Evolutionary conservation across 2,113 vertebrate genomes (phyloP), one percentile per base, ranked within the genome.

Genomic region (Vireo altiloquus): DNA sequence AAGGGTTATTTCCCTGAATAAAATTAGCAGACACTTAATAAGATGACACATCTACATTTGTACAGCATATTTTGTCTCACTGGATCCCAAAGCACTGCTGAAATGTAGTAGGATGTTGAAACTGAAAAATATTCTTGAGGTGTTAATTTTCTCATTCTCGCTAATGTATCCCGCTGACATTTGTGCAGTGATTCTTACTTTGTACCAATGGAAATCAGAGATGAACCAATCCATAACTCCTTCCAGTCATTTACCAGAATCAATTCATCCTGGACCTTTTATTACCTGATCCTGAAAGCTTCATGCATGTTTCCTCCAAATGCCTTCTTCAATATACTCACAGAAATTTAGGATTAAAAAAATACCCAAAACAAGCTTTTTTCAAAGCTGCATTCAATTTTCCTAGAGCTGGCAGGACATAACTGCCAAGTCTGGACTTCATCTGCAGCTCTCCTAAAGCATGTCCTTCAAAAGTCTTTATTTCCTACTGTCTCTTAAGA

Each of bases 1-100:
- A 83, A 83, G 87, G 82, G 92, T 95, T 92, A 86, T 82, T 92
- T 93, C 64, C 47, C 56, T 96, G 90, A 90, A 94, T 95, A 95
- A 96, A 94, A 94, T 90, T 94, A 94, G 56, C 64, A 92, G 76
- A 70, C 39, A 46, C 31, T 68, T 91, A 89, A 39, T 84, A 92
- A 44, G 66, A 91, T 24, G 63, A 89, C 54, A 63, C 49, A 65
- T 85, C 81, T 89, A 85, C 63, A 86, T 90, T 79, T 77, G 35
- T 69, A n/a, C 59, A 39, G 54, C 47, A 64, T 14, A 7, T 86
- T 90, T 90, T 82, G 59, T 74, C 75, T 91, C 66, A 76, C 46
- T 80, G 44, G 54, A 93, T 95, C 70, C 57, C 52, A 91, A 90
- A 85, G 42, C 71, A 63, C 74, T 54, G 25, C 24, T 74, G 75